These are phyloP conservation scores for Microtus oregoni DNA, from an alignment of 2,113 vertebrate genomes.

Conservation along the genomic window DNA sequence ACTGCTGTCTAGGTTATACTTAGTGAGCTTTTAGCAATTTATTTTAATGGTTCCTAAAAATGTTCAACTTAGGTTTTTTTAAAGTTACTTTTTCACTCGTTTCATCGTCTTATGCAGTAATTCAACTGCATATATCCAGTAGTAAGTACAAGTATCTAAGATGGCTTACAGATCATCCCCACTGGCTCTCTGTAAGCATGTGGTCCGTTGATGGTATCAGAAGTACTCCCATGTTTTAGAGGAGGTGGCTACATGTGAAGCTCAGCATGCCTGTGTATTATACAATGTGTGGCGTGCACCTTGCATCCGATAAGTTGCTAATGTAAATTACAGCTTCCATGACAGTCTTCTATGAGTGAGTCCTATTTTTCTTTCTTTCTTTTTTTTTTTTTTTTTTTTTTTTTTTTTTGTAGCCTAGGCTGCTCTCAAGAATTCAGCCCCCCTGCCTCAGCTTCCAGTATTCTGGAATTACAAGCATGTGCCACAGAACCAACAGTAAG, in stretches of 20 bases:
- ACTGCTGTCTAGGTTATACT: neutral
- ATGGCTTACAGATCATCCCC: neutral
- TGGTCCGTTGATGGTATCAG: neutral
- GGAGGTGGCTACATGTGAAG: neutral
- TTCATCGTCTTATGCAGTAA: neutral
- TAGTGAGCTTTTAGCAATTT: neutral
- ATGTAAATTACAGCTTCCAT: neutral
- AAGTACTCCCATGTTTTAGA: neutral
- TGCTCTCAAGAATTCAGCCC: neutral
- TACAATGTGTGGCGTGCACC: rapidly evolving
- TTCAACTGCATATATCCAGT: neutral
- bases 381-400: neutral
- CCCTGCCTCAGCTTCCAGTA: neutral
- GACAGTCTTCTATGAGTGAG: neutral
- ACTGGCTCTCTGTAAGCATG: neutral
- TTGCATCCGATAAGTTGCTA: no score
- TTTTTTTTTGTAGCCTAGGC: neutral
- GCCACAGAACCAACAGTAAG: neutral
- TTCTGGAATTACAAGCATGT: neutral
- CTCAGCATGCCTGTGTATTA: no score
- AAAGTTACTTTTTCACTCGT: neutral
- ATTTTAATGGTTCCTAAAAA: neutral
- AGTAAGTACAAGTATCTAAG: neutral
- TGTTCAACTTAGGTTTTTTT: neutral
- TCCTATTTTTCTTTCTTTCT: neutral